Percentiles rank a stretch among this genome's conserved stretches.
These are phyloP conservation scores for Brachionus plicatilis DNA, from an alignment of 1,140 invertebrate genomes.

Conservation along the genomic window DNA sequence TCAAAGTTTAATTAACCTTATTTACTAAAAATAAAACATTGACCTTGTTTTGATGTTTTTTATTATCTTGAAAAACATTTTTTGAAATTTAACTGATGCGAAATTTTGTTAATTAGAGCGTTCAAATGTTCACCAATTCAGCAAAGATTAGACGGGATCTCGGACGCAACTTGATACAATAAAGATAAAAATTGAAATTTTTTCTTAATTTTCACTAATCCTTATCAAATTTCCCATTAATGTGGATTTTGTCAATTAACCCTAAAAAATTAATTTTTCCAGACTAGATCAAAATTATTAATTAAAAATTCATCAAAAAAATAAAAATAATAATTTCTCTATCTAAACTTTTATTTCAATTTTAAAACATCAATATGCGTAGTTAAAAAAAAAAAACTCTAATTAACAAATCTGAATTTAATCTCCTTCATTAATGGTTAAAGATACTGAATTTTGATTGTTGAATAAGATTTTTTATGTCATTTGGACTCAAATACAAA, in stretches of 20 bases:
- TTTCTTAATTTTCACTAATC: not conserved
- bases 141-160: not conserved
- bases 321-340: not conserved
- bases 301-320: not conserved
- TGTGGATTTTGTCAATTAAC: not conserved
- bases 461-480: not conserved
- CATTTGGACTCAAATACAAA: not conserved
- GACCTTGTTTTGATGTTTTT: not conserved
- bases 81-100: not conserved
- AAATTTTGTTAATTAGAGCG: not conserved
- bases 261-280: not conserved
- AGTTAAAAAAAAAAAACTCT: not conserved
- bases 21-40: not conserved
- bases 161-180: not conserved
- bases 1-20: not conserved
- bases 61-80: not conserved
- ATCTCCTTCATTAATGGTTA: not conserved
- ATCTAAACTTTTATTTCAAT: not conserved
- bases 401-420: not conserved
- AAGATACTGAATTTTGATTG: not conserved
- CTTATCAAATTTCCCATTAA: not conserved
- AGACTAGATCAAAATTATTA: not conserved
- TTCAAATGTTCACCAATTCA: not conserved
- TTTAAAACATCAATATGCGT: not conserved
- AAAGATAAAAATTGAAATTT: not conserved